Evolutionary conservation across 2,888 invertebrate species (phyloP).

Genomic region (Acrocera orbiculus): DNA sequence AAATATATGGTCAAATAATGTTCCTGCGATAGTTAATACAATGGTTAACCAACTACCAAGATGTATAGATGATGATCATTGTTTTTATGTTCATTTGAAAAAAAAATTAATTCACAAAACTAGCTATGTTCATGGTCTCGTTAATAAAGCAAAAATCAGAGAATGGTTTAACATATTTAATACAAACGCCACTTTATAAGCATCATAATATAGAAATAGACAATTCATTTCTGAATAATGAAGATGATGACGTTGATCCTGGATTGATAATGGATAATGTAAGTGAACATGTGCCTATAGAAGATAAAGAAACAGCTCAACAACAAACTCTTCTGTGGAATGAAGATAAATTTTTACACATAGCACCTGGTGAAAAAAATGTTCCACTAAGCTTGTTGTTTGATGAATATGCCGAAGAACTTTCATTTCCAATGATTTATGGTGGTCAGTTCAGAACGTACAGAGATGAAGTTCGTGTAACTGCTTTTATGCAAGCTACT

Average conservation of each 20-base stretch:
- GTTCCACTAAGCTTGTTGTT: conserved; percentile 15
- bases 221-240: conserved; percentile 1
- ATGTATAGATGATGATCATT: too few species aligned
- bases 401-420: conserved; percentile 23
- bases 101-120: conserved; percentile 9
- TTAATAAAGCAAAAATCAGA: conserved; percentile 9
- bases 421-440: conserved; percentile 22
- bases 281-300: conserved; percentile 10
- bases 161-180: conserved; percentile 7
- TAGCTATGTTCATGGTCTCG: conserved; percentile 7
- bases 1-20: conserved; percentile 26
- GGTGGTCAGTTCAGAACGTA: conserved; percentile 1
- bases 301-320: conserved; percentile 12
- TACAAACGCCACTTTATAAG: conserved; percentile 4
- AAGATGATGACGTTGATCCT: too few species aligned
- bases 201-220: conserved; percentile 5
- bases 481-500: too few species aligned
- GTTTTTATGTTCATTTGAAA: conserved; percentile 8
- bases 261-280: background rate
- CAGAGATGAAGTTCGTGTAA: background rate
- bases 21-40: conserved; percentile 22
- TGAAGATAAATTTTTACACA: conserved; percentile 14
- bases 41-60: too few species aligned
- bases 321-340: conserved; percentile 15
- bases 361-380: conserved; percentile 18